Evolutionary conservation across 2,797 vertebrate genomes (phyloP).

Genomic region (Darevskia nairensis): DNA sequence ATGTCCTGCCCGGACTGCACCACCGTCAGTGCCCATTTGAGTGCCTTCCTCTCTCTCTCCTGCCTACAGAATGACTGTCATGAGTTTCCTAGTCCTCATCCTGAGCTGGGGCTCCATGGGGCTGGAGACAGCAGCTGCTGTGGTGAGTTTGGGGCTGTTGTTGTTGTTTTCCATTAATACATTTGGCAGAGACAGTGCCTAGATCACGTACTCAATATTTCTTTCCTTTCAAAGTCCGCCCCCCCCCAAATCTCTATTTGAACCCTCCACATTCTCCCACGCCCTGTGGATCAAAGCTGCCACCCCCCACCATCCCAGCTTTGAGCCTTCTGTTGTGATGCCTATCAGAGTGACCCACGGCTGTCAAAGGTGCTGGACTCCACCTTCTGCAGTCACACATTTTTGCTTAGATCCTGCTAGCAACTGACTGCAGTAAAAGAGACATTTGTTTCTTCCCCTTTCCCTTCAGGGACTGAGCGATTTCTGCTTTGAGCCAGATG

Average conservation of each 20-base stretch:
- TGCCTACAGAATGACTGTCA: slow-evolving; percentile 88
- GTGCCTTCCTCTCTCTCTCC: neutral
- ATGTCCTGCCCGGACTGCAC: neutral
- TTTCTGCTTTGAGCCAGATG: slow-evolving; percentile 90
- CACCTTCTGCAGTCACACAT: neutral
- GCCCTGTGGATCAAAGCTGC: neutral
- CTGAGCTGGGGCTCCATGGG: slow-evolving; percentile 94
- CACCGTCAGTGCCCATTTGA: neutral
- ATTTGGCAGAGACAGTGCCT: neutral
- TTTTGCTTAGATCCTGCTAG: neutral
- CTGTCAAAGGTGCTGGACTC: neutral
- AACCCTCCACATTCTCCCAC: neutral
- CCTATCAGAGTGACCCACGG: neutral
- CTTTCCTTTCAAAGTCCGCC: neutral
- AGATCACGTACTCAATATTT: too few species aligned
- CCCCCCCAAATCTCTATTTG: neutral
- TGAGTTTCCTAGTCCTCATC: slow-evolving; percentile 90
- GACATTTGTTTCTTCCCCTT: neutral
- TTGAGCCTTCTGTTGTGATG: neutral
- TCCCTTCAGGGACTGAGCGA: slow-evolving; percentile 88
- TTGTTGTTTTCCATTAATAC: neutral
- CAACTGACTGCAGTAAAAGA: neutral
- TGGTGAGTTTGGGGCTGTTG: slow-evolving; percentile 77
- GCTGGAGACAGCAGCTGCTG: slow-evolving; percentile 89
- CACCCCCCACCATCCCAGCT: neutral